Conservation (phyloP, 30 jellyfish, hydroid and myxozoan species). For the Morbakka virulenta region DNA sequence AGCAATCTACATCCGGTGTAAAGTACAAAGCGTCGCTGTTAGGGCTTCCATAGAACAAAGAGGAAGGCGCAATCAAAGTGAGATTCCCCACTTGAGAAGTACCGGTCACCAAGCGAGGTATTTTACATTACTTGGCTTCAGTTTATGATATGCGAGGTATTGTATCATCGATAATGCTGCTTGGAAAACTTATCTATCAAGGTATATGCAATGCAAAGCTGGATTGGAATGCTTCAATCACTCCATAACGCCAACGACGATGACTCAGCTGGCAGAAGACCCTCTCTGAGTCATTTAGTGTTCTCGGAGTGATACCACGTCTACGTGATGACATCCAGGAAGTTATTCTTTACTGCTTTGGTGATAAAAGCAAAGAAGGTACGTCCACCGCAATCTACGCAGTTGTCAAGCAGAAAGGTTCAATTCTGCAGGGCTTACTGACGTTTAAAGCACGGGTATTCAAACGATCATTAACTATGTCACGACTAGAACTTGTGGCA, state of each 20-base stretch:
- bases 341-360: slow-evolving; percentile 61
- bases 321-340: slow-evolving; percentile 5
- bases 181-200: slow-evolving; percentile 51
- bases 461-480: slow-evolving; percentile 26
- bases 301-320: slow-evolving; percentile 40
- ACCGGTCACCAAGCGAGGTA: slow-evolving; percentile 48
- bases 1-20: too few relatives aligned
- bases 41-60: slow-evolving; percentile 54
- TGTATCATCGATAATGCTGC: slow-evolving; percentile 46
- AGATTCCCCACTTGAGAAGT: slow-evolving; percentile 28
- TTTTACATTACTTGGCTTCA: slow-evolving; percentile 51
- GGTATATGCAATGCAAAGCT: slow-evolving; percentile 28
- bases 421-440: slow-evolving; percentile 26
- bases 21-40: too few relatives aligned
- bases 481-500: slow-evolving; percentile 37
- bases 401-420: slow-evolving; percentile 48
- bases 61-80: slow-evolving; percentile 30
- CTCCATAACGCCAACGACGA: background rate
- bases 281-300: slow-evolving; percentile 11
- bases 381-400: slow-evolving; percentile 53
- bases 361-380: slow-evolving; percentile 67
- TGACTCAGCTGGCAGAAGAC: slow-evolving; percentile 9
- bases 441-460: slow-evolving; percentile 8
- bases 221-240: slow-evolving; percentile 36
- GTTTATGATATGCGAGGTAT: slow-evolving; percentile 59